Evolutionary conservation across 2,797 vertebrate species (phyloP).

Genomic region (Eulemur mongoz): DNA sequence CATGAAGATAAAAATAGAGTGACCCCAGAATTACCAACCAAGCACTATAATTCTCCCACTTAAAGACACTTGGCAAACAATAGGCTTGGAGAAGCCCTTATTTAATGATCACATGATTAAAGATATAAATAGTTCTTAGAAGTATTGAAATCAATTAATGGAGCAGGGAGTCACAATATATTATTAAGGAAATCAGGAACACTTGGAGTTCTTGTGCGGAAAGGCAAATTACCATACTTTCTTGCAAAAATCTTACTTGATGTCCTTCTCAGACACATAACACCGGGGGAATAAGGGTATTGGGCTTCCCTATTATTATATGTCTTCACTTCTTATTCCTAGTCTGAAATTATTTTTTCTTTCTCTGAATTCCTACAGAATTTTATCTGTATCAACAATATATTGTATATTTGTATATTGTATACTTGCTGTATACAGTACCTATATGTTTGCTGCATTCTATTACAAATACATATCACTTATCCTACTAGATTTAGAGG

Average conservation of each 20-base stretch:
- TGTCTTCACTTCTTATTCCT: not conserved
- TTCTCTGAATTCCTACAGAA: constrained; percentile 19
- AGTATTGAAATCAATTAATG: not conserved
- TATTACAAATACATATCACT: not conserved
- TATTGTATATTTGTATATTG: not conserved
- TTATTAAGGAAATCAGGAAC: constrained; percentile 40
- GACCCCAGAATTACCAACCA: not conserved
- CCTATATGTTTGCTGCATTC: not conserved
- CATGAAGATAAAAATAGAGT: constrained; percentile 38
- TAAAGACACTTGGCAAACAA: not conserved
- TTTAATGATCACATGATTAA: not conserved
- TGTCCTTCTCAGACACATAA: not conserved
- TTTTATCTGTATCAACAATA: not conserved
- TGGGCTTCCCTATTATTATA: not conserved
- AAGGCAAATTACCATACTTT: not conserved
- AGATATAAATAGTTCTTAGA: not conserved
- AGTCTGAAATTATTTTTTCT: not conserved
- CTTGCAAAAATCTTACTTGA: not conserved
- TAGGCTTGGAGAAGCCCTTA: not conserved
- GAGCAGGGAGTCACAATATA: not conserved
- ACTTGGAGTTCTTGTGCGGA: not conserved
- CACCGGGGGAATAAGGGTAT: not conserved
- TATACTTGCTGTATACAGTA: not conserved
- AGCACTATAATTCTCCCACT: not conserved
- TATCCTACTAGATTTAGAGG: not conserved